A percentile compares a stretch with the other conserved stretches of the same genome.
These are phyloP conservation scores for Nyctibius bracteatus DNA, from an alignment of 2,113 vertebrate genomes.

Conservation along the genomic window DNA sequence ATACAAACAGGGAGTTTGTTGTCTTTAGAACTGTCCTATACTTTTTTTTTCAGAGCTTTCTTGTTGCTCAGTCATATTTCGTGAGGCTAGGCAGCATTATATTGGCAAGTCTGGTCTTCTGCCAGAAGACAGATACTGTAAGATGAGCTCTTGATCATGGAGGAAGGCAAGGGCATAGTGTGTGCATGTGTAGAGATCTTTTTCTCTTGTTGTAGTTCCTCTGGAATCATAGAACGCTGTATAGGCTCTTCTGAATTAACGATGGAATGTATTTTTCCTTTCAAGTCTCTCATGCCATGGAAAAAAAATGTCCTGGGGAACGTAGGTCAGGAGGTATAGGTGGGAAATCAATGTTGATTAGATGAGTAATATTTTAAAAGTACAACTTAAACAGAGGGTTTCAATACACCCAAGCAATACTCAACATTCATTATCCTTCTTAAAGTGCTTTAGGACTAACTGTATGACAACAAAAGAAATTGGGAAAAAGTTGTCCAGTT, in stretches of 20 bases:
- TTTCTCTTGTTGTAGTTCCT: not conserved
- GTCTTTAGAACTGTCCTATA: not conserved
- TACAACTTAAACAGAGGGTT: not conserved
- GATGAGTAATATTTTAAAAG: not conserved
- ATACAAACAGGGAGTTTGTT: not conserved
- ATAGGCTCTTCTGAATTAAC: not conserved
- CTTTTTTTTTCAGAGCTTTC: not conserved
- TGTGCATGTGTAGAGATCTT: rapidly evolving
- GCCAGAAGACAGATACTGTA: not conserved
- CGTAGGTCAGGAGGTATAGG: not conserved
- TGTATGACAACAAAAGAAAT: not conserved
- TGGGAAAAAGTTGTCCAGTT: not conserved
- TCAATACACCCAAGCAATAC: not conserved
- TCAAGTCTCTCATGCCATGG: not conserved
- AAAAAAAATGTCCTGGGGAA: not conserved
- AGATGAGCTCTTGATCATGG: not conserved
- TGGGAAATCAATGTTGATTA: not conserved
- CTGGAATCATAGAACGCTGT: not conserved
- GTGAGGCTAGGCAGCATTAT: not conserved
- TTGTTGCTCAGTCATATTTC: not conserved
- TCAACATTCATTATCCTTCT: not conserved
- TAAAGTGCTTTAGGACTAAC: not conserved
- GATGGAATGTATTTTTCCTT: not conserved
- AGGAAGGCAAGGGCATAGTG: not conserved
- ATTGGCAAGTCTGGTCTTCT: not conserved